Base-by-base conservation (phyloP, 2,888 invertebrate species). In the Drosophila lutescens region DNA sequence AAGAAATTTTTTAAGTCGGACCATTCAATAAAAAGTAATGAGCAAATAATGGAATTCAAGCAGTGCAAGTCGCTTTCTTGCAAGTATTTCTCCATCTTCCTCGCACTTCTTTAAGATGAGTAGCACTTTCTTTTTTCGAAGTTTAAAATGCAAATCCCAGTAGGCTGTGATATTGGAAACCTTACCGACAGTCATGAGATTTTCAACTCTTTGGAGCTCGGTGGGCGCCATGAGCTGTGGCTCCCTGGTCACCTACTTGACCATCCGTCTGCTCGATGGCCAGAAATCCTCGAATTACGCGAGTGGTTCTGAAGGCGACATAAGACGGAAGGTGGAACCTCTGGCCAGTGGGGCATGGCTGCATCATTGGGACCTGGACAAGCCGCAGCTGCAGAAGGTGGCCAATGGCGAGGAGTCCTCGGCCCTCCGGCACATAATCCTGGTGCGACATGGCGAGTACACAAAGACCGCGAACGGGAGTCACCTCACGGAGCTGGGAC, bases 391-490 rank as follows among this genome's bases (percentile, higher is more conserved):
- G 0, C 94, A 94, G 74, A 6, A 86, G 89, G 5, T 69, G 73
- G 0, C 89, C 7, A 57, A 84, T 0, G 90, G 92, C 0, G 94
- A 91, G 32, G 77, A 84, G 94, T 93, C 94, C 40, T 93, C 92
- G 85, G 91, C 90, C 0, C 77, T 86, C n/a, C 86, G 98, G 15
- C 97, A 99, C 91, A 92, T 99, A 65, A 94, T 99, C 77, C 93
- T 99, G 34, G 96, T 99, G 69, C 94, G 99, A 41, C 99, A 99
- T 92, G 99, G 99, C 0, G 99, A 99, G 91, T 99, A 99, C 91
- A 94, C 96, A 81, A 91, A 95, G 49, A 93, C 94, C 40, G 93
- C 93, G 1, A 97, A 98, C 88, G 92, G 93, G 13, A 95, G 96
- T 15, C 94, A 96, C 82, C 93, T 99, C 7, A 98, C 99, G 0